A percentile compares a stretch with the other conserved stretches of the same genome.
Evolutionary conservation across 2,113 vertebrate species (phyloP).

Genomic region (Neolamprologus cancellatus): DNA sequence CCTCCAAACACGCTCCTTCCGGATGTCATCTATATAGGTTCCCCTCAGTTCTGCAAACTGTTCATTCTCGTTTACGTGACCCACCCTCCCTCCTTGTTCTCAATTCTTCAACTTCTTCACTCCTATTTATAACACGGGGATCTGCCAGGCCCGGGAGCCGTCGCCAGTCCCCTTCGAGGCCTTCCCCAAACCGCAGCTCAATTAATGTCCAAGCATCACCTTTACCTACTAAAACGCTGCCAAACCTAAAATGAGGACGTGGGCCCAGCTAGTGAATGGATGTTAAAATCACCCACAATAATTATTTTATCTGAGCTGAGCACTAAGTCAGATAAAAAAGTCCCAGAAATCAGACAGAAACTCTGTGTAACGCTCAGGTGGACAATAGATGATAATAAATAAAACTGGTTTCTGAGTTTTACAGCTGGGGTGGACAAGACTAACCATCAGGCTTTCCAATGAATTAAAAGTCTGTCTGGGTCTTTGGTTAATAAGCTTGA

Average conservation of each 20-base stretch:
- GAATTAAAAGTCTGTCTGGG: background rate
- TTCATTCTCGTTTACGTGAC: rapidly evolving
- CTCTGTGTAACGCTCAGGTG: background rate
- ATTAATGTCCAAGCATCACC: background rate
- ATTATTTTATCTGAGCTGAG: background rate
- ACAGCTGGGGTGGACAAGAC: background rate
- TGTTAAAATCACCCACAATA: background rate
- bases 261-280: background rate
- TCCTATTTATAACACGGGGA: too few relatives aligned
- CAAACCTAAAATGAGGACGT: rapidly evolving
- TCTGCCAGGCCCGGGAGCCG: rapidly evolving
- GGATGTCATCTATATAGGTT: too few relatives aligned
- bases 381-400: background rate
- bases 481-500: background rate
- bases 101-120: too few relatives aligned
- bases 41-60: too few relatives aligned
- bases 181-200: background rate
- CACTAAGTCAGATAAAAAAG: background rate
- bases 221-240: background rate
- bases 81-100: too few relatives aligned
- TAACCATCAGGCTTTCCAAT: background rate
- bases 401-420: rapidly evolving
- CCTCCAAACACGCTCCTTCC: too few relatives aligned
- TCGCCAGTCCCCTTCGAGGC: background rate
- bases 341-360: background rate